Evolutionary conservation across 2,888 invertebrate species (phyloP).

Genomic region (Yponomeuta sedellus): DNA sequence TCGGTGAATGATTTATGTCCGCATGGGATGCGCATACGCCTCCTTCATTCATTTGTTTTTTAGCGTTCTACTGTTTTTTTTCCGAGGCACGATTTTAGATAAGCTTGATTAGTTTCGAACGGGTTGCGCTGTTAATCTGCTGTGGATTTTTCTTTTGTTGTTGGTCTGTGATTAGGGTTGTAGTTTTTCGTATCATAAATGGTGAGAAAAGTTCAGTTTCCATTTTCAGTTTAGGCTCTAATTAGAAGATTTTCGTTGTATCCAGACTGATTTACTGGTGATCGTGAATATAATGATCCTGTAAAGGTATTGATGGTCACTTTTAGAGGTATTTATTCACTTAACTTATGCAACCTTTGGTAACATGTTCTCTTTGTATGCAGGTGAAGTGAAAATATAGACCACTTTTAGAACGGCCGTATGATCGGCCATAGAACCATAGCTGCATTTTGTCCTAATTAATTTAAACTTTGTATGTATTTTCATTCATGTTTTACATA

Average conservation of each 20-base stretch:
- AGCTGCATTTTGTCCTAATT: too few species aligned
- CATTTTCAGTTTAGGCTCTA: background rate
- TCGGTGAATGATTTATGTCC: constrained; percentile 62
- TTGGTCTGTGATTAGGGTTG: constrained; percentile 21
- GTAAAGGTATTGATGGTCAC: too few species aligned
- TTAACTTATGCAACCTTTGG: too few species aligned
- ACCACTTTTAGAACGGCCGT: too few species aligned
- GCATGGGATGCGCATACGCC: constrained; percentile 46
- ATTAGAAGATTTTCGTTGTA: background rate
- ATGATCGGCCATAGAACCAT: too few species aligned
- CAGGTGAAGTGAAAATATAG: too few species aligned
- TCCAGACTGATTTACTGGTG: constrained; percentile 10
- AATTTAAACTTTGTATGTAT: too few species aligned
- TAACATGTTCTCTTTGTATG: too few species aligned
- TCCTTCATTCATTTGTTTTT: constrained; percentile 73
- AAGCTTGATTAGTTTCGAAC: constrained; percentile 71
- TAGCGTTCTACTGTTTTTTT: constrained; percentile 41
- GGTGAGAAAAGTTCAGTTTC: background rate
- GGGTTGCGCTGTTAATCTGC: constrained; percentile 47
- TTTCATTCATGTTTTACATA: too few species aligned
- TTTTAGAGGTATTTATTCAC: background rate
- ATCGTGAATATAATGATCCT: background rate
- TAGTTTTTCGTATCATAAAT: background rate
- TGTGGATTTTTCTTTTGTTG: constrained; percentile 26
- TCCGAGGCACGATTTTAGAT: constrained; percentile 48